Base-by-base conservation (phyloP, 2,797 vertebrate species). In the Anableps anableps region DNA sequence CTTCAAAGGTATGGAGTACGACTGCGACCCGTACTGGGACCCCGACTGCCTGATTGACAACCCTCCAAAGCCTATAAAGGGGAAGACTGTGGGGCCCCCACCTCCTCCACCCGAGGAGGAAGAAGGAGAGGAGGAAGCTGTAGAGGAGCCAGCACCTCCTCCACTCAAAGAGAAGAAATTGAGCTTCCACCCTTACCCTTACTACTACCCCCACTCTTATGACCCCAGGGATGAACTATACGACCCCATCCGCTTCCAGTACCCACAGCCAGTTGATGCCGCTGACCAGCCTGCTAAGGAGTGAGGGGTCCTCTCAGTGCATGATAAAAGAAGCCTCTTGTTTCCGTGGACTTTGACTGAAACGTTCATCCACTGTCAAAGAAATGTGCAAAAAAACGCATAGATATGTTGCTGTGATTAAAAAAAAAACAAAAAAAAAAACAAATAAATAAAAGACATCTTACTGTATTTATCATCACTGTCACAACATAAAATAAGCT, bases 21-120 rank as follows among this genome's bases (percentile, higher is more conserved):
- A 96, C 88, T 97, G 96, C 36, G 95, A 97, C 89, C 96, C 96
- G 3, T 96, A 96, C 93, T 97, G 96, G 95, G 96, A 96, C 83
- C 96, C 96, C 0, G 95, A 96, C 88, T 97, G 96, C 88, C 92
- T 96, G 58, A 90, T 96, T 17, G 95, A 96, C 79, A 88, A 94
- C 85, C 95, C 95, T 1, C 95, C 95, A 31, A 89, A 91, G 41
- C 79, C 90, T 26, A 36, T 95, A 0, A 95, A 96, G 71, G 95
- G 94, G 2, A 94, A 94, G 75, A 55, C 80, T 0, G 9, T 84
- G 55, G 88, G 80, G 0, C 90, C 87, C 0, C 92, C 89, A 0
- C 93, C 91, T 0, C 91, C 86, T 0, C 88, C 87, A 2, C 79
- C 86, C 0, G 75, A 85, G 31, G 87, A 88, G 53, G 92, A 89